These are phyloP conservation scores for Andrena bicolor DNA, from an alignment of 2,888 invertebrate species.

Conservation along the genomic window DNA sequence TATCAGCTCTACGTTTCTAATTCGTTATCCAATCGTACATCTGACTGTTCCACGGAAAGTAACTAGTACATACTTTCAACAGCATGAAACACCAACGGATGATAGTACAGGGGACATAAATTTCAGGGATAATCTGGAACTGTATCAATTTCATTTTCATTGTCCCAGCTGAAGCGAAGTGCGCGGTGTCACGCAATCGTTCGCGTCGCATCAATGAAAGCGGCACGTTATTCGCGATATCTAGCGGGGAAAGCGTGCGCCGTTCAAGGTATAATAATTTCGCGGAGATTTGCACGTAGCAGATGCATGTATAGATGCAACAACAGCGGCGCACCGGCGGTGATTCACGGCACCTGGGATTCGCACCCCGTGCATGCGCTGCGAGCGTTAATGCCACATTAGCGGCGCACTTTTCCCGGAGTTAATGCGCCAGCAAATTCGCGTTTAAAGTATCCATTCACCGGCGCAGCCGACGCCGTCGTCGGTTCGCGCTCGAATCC, in stretches of 20 bases:
- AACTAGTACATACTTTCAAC: too few relatives aligned
- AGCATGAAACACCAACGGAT: too few relatives aligned
- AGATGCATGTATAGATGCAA: constrained; percentile 28
- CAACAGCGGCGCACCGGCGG: constrained; percentile 38
- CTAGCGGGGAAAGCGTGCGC: constrained; percentile 14
- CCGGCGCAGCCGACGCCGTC: constrained; percentile 34
- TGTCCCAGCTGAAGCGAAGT: neutral
- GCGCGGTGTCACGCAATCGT: constrained; percentile 12
- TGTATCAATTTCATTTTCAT: constrained; percentile 21
- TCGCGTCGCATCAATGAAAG: constrained; percentile 17
- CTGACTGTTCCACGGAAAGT: too few relatives aligned
- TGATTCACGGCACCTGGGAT: constrained; percentile 67
- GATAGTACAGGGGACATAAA: too few relatives aligned
- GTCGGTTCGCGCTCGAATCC: constrained; percentile 56
- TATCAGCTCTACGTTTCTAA: too few relatives aligned
- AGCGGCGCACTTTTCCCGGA: constrained; percentile 66
- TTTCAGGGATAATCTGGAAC: neutral
- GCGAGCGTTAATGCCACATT: constrained; percentile 70
- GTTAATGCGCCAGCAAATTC: constrained; percentile 74
- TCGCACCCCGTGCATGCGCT: constrained; percentile 57
- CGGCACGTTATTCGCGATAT: constrained; percentile 30
- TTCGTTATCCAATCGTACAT: too few relatives aligned
- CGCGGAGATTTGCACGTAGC: constrained; percentile 17
- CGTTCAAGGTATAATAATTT: constrained; percentile 21
- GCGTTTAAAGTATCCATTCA: constrained; percentile 71